A percentile compares a stretch with the other conserved stretches of the same genome.
phyloP scores from a whole-genome alignment of 2,113 vertebrate species.

The Prolemur simus region DNA sequence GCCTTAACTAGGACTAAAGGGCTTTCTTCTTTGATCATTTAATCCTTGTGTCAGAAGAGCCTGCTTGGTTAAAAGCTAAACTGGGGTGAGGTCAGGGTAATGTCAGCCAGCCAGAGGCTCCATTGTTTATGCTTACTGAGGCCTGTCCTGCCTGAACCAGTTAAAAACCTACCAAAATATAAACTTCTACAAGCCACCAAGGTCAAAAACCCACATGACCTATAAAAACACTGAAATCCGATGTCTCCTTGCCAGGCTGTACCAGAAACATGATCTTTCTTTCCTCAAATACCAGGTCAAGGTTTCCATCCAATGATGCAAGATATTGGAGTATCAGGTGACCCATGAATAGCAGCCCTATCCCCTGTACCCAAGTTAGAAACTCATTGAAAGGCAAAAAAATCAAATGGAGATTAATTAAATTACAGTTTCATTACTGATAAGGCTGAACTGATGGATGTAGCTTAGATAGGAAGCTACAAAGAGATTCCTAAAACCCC shows the following conservation, averaged over 20 bases:
- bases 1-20: constrained; percentile 46
- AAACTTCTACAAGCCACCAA: background rate
- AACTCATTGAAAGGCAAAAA: background rate
- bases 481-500: background rate
- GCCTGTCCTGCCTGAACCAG: background rate
- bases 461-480: background rate
- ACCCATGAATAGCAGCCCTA: background rate
- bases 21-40: constrained; percentile 59
- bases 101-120: constrained; percentile 34
- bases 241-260: background rate
- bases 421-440: background rate
- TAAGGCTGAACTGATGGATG: background rate
- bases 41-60: constrained; percentile 58
- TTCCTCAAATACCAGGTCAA: background rate
- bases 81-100: constrained; percentile 26
- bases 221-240: background rate
- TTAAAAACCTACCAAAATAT: constrained; percentile 38
- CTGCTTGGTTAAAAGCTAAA: constrained; percentile 51
- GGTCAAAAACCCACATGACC: background rate
- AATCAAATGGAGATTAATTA: background rate
- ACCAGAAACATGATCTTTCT: background rate
- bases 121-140: constrained; percentile 43
- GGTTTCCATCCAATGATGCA: constrained; percentile 36
- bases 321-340: background rate
- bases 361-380: background rate